Conservation (phyloP, 2,113 vertebrate genomes). For the Gymnorhina tibicen region DNA sequence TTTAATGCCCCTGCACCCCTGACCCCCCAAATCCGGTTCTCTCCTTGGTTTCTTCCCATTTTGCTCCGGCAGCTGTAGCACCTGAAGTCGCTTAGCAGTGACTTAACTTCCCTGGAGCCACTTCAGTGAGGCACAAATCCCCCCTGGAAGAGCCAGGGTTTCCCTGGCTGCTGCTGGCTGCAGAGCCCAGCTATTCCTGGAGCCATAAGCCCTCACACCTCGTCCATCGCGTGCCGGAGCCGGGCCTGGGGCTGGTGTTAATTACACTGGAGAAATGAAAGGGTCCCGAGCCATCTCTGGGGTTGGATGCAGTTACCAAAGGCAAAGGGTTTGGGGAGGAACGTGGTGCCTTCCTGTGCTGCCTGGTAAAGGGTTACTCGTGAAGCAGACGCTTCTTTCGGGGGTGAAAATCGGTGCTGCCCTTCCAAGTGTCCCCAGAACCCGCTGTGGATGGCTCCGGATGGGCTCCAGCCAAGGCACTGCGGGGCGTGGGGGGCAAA, state of each 20-base stretch:
- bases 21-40: neutral
- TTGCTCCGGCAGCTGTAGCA: neutral
- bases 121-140: neutral
- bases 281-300: neutral
- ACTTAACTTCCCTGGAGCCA: neutral
- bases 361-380: neutral
- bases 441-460: neutral
- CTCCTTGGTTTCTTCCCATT: neutral
- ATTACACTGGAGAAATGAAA: neutral
- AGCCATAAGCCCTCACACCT: neutral
- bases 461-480: neutral
- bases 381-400: neutral
- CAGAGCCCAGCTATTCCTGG: neutral
- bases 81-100: neutral
- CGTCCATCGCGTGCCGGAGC: neutral
- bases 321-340: neutral
- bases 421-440: neutral
- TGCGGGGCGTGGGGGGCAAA: neutral
- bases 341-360: neutral
- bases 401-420: neutral
- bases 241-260: rapidly evolving
- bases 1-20: neutral
- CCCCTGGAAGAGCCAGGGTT: neutral
- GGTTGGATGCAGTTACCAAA: neutral
- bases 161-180: neutral